Evolutionary conservation across 1,140 invertebrate species (phyloP).

Genomic region (Papilio helenus): DNA sequence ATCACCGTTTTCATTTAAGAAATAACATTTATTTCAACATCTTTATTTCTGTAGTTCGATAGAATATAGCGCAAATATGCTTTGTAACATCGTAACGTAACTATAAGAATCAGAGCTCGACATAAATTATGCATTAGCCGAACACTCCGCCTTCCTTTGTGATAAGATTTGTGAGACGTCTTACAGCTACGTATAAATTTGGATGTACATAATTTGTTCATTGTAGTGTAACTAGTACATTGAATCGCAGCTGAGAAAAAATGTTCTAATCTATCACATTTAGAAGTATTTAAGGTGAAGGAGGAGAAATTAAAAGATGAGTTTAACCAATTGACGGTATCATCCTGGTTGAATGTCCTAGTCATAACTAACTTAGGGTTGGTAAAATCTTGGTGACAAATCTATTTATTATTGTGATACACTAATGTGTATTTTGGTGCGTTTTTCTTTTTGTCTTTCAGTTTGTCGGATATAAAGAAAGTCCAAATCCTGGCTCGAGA

Average conservation of each 20-base stretch:
- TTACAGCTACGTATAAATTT: conserved; percentile 14
- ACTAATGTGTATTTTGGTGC: too few relatives aligned
- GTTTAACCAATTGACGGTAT: too few relatives aligned
- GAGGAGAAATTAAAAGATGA: too few relatives aligned
- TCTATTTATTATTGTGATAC: too few relatives aligned
- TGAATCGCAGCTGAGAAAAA: neutral
- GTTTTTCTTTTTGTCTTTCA: too few relatives aligned
- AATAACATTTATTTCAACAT: neutral
- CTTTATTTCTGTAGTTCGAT: neutral
- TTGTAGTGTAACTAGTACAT: neutral
- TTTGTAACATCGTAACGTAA: conserved; percentile 15
- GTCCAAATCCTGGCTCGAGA: conserved; percentile 85
- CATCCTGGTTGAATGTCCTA: too few relatives aligned
- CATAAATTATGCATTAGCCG: conserved; percentile 28
- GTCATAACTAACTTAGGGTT: too few relatives aligned
- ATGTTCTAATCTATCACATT: neutral
- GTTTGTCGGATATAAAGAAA: conserved; percentile 88
- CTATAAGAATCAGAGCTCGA: conserved; percentile 18
- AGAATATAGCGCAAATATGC: neutral
- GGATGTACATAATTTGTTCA: conserved; percentile 14
- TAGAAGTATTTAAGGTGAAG: too few relatives aligned
- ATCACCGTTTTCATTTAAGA: neutral
- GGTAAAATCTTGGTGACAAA: neutral
- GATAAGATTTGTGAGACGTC: conserved; percentile 26
- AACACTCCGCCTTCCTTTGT: conserved; percentile 22